These are phyloP conservation scores for Penaeus monodon DNA, from an alignment of 2,888 invertebrate genomes.

Conservation along the genomic window DNA sequence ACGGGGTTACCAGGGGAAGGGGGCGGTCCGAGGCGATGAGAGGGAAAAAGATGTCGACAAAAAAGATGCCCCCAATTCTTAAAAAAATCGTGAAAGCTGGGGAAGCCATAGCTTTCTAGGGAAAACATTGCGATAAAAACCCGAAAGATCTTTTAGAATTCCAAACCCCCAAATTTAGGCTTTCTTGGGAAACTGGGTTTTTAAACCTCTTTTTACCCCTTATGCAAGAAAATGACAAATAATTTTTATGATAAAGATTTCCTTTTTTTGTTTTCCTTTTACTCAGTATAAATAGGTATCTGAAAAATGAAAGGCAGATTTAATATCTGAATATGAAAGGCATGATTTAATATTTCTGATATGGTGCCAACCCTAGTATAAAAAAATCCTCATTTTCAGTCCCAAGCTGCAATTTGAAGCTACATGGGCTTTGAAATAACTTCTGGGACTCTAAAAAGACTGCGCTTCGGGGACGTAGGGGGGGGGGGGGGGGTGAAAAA, in stretches of 20 bases:
- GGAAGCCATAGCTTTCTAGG: constrained; percentile 74
- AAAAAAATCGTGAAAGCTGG: constrained; percentile 40
- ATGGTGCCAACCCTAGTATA: no score
- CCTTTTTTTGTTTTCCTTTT: no score
- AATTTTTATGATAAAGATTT: not conserved
- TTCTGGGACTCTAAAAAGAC: constrained; percentile 93
- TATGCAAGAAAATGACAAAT: constrained; percentile 75
- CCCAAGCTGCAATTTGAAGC: constrained; percentile 87
- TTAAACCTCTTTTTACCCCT: constrained; percentile 85
- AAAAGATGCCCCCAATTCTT: constrained; percentile 8
- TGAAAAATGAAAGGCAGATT: no score
- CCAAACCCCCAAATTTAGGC: constrained; percentile 90
- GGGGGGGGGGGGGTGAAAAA: not conserved
- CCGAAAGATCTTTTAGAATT: constrained; percentile 86
- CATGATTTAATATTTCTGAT: no score
- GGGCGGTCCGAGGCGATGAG: no score
- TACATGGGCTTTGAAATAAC: constrained; percentile 96
- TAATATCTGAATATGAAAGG: no score
- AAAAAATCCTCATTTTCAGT: not conserved
- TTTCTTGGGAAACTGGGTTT: constrained; percentile 85
- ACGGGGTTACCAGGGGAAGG: no score
- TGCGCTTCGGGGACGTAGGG: constrained; percentile 75
- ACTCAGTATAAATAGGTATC: no score
- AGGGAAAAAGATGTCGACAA: not conserved
- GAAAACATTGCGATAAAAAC: constrained; percentile 83